Base-by-base conservation (phyloP, 1,140 invertebrate species). In the Archegozetes longisetosus region DNA sequence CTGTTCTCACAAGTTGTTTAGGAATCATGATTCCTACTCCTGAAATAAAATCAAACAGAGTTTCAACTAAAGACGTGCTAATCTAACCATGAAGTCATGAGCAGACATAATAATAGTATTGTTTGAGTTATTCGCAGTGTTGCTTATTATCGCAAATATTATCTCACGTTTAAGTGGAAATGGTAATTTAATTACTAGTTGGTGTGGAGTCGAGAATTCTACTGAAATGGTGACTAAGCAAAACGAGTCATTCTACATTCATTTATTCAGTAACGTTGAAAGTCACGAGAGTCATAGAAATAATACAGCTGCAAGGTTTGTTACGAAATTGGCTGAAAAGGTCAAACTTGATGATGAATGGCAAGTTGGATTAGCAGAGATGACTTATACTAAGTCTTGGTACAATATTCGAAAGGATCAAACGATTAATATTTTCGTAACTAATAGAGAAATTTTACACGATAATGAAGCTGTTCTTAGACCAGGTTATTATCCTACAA, bases 341-440 rank as follows among this genome's bases (percentile, higher is more conserved):
- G 6, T 59, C 2, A 40, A 25, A 29, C 22, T 59, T 24, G 4
- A 6, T 27, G 49, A 24, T 52, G 22, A 29, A 23, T 59, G 23
- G 6, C 2, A 52, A 3, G 57, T 59, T 12, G 57, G 12, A 2
- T n/a, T 59, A 17, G 23, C 47, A 12, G 57, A 59, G n/a, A 27
- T 59, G 23, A 22, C 57, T n/a, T 59, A 59, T 25, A 59, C 57
- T 3, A 50, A 59, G 28, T 27, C 24, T 23, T 59, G 57, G 57
- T 51, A 26, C 26, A 59, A 50, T 28, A n/a, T 52, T 13, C 3
- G 2, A 26, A 51, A 51, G 17, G 32, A 40, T 40, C 32, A 40
- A 40, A 40, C 6, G 17, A 40, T 40, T 9, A 40, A 40, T 40
- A 9, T 40, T 40, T 6, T 40, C 17, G 32, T n/a, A n/a, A 40